Evolutionary conservation across 2,113 vertebrate species (phyloP).

Genomic region (Hypanus sabinus): DNA sequence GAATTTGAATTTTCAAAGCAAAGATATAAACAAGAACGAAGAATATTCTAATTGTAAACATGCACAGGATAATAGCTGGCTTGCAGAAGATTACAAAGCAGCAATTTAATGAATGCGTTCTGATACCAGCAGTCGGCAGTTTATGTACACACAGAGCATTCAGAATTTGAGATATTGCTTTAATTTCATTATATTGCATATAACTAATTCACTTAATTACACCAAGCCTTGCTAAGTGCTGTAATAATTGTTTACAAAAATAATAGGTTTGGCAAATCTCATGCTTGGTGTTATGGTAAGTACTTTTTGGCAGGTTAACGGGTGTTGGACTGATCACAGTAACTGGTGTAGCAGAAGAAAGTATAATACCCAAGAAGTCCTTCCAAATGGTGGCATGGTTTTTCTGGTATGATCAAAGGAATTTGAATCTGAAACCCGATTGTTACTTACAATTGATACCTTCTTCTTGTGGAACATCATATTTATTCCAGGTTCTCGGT

Average conservation of each 20-base stretch:
- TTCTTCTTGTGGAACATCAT: too few relatives aligned
- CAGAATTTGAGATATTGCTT: not conserved
- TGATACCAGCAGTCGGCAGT: not conserved
- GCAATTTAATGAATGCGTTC: not conserved
- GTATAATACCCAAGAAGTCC: not conserved
- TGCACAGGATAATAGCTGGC: not conserved
- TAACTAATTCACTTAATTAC: slow-evolving; percentile 3
- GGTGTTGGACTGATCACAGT: not conserved
- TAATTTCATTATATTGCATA: not conserved
- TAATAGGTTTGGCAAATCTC: not conserved
- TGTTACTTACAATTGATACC: too few relatives aligned
- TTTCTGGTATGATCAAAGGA: too few relatives aligned
- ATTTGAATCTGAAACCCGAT: too few relatives aligned
- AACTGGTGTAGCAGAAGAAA: not conserved
- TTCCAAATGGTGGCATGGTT: too few relatives aligned
- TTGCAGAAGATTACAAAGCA: not conserved
- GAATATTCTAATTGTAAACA: not conserved
- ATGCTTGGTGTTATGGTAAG: not conserved
- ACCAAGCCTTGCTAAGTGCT: not conserved
- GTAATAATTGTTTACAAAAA: not conserved
- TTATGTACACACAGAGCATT: not conserved
- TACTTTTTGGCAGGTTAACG: not conserved
- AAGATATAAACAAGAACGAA: not conserved
- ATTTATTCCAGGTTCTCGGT: too few relatives aligned
- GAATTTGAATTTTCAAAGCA: not conserved